Evolutionary conservation across 2,113 vertebrate species (phyloP), one percentile per base, ranked within the genome.

Genomic region (Calonectris borealis): DNA sequence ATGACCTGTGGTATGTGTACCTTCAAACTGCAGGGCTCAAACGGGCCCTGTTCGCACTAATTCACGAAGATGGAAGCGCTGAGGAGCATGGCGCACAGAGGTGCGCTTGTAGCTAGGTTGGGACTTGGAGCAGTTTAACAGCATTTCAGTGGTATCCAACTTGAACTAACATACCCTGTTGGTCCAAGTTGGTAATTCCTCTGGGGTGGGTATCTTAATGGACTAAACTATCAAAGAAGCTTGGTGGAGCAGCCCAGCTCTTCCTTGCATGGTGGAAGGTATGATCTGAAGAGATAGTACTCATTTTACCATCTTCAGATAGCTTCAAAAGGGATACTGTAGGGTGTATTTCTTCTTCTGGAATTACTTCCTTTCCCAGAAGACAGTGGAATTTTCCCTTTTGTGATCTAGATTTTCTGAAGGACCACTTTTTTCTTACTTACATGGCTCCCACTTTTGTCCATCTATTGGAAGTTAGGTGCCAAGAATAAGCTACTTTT

Each of bases 41-140:
- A 16, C 0, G 0, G 66, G 40, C 44, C 71, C 7, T 80, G 20
- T 42, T 36, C 29, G 0, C 16, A 5, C 14, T 24, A 7, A 6
- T 24, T 58, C 6, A 3, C 32, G 68, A 57, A 66, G 76, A 6
- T 51, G 46, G 38, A 52, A 65, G 26, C 10, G 3, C 29, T 57
- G 31, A 36, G 54, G 38, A 65, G 3, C 7, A 0, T 31, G 31
- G 69, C 0, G 1, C 19, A 1, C 1, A 0, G 46, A 49, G 32
- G 16, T 36, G 42, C 19, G 3, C 62, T 27, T 31, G 5, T 58
- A 16, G 5, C 38, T 34, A 18, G 68, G 21, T 4, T 75, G 68
- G 42, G 42, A 29, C n/a, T 66, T 13, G 1, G 14, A 40, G 48
- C 34, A 69, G 34, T 19, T 69, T 52, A 62, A 44, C 58, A 62